Evolutionary conservation across 2,797 vertebrate genomes (phyloP).

Genomic region (Emydoidea blandingii): DNA sequence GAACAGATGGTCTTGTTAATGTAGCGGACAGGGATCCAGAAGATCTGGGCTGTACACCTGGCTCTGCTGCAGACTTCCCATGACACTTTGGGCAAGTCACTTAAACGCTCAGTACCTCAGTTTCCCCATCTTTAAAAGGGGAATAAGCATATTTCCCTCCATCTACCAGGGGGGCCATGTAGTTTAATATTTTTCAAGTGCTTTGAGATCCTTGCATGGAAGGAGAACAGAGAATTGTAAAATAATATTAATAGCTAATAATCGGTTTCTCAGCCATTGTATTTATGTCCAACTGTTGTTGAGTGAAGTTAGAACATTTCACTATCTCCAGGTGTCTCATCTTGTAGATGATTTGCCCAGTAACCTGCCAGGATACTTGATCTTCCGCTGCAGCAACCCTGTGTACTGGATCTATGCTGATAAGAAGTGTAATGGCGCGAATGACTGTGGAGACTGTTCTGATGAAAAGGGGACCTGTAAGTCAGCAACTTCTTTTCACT

Average conservation of each 20-base stretch:
- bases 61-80: not conserved
- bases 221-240: not conserved
- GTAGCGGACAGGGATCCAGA: not conserved
- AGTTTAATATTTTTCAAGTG: not conserved
- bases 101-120: not conserved
- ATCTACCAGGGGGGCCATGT: no score
- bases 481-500: constrained; percentile 34
- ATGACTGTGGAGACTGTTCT: constrained; percentile 85
- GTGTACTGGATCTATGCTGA: constrained; percentile 81
- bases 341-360: constrained; percentile 77
- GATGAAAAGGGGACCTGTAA: constrained; percentile 79
- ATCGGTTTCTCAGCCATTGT: not conserved
- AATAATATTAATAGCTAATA: not conserved
- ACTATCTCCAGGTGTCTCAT: not conserved
- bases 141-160: not conserved
- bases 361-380: constrained; percentile 77
- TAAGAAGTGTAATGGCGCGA: constrained; percentile 78
- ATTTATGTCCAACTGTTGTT: not conserved
- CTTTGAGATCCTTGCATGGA: not conserved
- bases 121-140: not conserved
- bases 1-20: not conserved
- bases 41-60: not conserved
- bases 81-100: not conserved
- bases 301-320: not conserved
- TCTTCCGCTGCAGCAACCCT: constrained; percentile 78